These are phyloP conservation scores for Silurus aristotelis DNA, from an alignment of 2,797 vertebrate genomes.

Conservation along the genomic window DNA sequence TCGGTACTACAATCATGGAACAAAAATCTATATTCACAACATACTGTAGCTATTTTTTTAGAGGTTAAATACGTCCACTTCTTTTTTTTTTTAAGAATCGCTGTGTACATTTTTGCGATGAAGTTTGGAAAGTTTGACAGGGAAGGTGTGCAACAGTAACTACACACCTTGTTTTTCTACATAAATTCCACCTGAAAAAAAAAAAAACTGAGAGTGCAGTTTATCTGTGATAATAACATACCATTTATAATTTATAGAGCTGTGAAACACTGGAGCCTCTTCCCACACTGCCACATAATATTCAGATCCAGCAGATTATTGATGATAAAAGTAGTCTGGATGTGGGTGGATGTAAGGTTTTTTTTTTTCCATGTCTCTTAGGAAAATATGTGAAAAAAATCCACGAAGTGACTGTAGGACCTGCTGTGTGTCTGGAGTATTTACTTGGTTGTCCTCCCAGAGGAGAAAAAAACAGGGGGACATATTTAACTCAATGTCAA, in stretches of 20 bases:
- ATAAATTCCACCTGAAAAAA: constrained; percentile 29
- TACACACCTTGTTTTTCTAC: constrained; percentile 19
- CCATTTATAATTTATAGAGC: constrained; percentile 60
- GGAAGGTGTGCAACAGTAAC: constrained; percentile 16
- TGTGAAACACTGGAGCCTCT: constrained; percentile 50
- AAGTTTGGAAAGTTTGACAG: constrained; percentile 14
- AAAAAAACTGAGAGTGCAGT: constrained; percentile 43
- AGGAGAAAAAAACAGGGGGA: background rate
- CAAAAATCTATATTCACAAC: background rate
- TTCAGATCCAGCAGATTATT: constrained; percentile 62
- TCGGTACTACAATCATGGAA: background rate
- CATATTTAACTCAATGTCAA: constrained; percentile 1
- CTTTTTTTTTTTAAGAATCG: background rate
- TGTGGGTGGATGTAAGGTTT: constrained; percentile 56
- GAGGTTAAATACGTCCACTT: background rate
- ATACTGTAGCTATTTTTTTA: background rate
- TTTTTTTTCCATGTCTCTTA: constrained; percentile 42
- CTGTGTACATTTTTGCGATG: background rate
- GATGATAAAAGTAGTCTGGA: constrained; percentile 54
- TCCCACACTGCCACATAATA: constrained; percentile 53
- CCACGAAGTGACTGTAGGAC: constrained; percentile 43
- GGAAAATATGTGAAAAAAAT: constrained; percentile 54
- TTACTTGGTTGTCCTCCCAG: background rate
- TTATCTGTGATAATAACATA: constrained; percentile 60
- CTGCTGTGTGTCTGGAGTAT: constrained; percentile 35